These are phyloP conservation scores for Melanogrammus aeglefinus DNA, from an alignment of 2,797 vertebrate genomes.

Conservation along the genomic window DNA sequence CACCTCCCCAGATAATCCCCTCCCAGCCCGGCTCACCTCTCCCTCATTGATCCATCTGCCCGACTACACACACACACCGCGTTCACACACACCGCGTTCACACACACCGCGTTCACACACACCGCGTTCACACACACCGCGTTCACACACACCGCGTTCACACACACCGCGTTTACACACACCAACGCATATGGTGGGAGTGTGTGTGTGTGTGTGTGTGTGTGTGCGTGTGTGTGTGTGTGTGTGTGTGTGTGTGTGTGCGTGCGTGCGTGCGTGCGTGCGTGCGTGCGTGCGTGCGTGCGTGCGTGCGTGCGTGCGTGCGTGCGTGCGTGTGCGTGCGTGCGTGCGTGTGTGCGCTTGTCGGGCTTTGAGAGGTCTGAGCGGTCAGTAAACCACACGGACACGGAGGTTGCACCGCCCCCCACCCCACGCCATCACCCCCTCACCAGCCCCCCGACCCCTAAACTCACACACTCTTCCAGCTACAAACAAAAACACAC, in stretches of 20 bases:
- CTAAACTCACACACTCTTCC: slow-evolving; percentile 21
- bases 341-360: slow-evolving; percentile 1
- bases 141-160: too few species aligned
- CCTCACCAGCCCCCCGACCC: slow-evolving; percentile 2
- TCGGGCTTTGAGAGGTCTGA: slow-evolving; percentile 17
- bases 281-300: not conserved
- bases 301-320: not conserved
- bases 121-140: too few species aligned
- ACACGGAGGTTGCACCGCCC: slow-evolving; percentile 32
- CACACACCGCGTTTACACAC: too few species aligned
- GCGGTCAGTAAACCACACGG: slow-evolving; percentile 36
- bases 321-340: not conserved
- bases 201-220: not conserved
- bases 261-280: not conserved
- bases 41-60: slow-evolving; percentile 10
- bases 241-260: not conserved
- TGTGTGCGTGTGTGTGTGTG: not conserved
- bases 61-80: too few species aligned
- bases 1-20: slow-evolving; percentile 40
- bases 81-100: too few species aligned
- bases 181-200: too few species aligned
- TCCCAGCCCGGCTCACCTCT: slow-evolving; percentile 36
- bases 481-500: not conserved
- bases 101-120: too few species aligned
- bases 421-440: not conserved